These are phyloP conservation scores for Caenorhabditis zanzibari DNA, from an alignment of 2,888 invertebrate species.

Conservation along the genomic window DNA sequence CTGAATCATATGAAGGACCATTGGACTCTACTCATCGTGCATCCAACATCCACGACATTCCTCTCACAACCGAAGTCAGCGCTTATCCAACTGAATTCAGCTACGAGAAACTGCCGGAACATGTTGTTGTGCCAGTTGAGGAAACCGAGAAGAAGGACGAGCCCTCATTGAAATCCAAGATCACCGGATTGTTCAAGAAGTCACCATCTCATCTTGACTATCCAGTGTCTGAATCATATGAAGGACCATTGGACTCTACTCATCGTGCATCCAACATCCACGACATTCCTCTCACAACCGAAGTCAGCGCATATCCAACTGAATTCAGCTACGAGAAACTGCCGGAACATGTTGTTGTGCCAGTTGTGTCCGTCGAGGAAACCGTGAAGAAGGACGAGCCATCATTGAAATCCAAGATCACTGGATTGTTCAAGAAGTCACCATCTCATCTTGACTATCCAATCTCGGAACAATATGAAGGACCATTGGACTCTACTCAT, in stretches of 20 bases:
- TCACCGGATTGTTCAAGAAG: slow-evolving; percentile 70
- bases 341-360: slow-evolving; percentile 23
- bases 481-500: slow-evolving; percentile 46
- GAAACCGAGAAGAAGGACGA: slow-evolving; percentile 43
- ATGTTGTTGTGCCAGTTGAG: slow-evolving; percentile 38
- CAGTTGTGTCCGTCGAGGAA: slow-evolving; percentile 34
- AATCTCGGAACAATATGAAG: slow-evolving; percentile 31
- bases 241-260: slow-evolving; percentile 63
- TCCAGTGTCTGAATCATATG: slow-evolving; percentile 64
- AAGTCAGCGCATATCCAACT: slow-evolving; percentile 44
- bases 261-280: slow-evolving; percentile 31
- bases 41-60: slow-evolving; percentile 49
- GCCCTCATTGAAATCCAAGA: slow-evolving; percentile 34
- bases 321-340: slow-evolving; percentile 46
- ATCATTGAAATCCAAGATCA: slow-evolving; percentile 45
- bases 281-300: slow-evolving; percentile 47
- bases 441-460: slow-evolving; percentile 65
- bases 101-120: slow-evolving; percentile 55
- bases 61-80: slow-evolving; percentile 54
- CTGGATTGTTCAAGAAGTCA: slow-evolving; percentile 62
- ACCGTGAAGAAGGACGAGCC: slow-evolving; percentile 48
- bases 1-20: slow-evolving; percentile 62
- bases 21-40: slow-evolving; percentile 60
- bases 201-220: slow-evolving; percentile 67
- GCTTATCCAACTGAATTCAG: slow-evolving; percentile 61